These are phyloP conservation scores for Leptoteleia sp. DNA, from an alignment of 1,140 invertebrate genomes.

Conservation along the genomic window DNA sequence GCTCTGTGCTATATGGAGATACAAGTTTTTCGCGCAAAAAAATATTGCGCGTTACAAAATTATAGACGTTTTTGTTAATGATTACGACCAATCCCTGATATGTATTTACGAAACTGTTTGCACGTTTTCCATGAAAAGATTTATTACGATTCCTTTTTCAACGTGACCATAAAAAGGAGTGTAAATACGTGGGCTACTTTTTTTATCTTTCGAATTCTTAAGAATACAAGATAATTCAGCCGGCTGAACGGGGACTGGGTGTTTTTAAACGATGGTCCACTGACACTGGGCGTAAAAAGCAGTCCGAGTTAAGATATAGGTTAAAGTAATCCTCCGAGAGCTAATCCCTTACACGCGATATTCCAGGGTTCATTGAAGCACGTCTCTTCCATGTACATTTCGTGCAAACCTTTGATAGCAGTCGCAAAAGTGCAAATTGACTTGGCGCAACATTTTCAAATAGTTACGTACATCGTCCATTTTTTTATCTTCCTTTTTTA, in stretches of 20 bases:
- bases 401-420: too few species aligned
- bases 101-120: slow-evolving; percentile 10
- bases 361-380: slow-evolving; percentile 35
- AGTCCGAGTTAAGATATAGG: slow-evolving; percentile 20
- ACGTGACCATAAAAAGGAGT: slow-evolving; percentile 21
- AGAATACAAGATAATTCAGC: slow-evolving; percentile 30
- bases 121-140: slow-evolving; percentile 28
- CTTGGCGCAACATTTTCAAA: too few species aligned
- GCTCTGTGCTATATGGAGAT: too few species aligned
- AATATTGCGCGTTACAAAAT: too few species aligned
- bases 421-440: too few species aligned
- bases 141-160: slow-evolving; percentile 16
- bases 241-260: background rate
- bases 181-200: slow-evolving; percentile 11
- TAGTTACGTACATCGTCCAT: too few species aligned
- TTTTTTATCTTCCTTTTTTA: too few species aligned
- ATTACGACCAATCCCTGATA: background rate
- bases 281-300: slow-evolving; percentile 2
- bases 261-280: slow-evolving; percentile 22
- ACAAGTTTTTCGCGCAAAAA: too few species aligned
- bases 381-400: too few species aligned
- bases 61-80: too few species aligned
- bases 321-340: slow-evolving; percentile 21
- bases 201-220: slow-evolving; percentile 18
- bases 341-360: slow-evolving; percentile 30